A percentile compares a stretch with the other conserved stretches of the same genome.
Evolutionary conservation across 2,797 vertebrate genomes (phyloP).

Genomic region (Chromobotia macracanthus): DNA sequence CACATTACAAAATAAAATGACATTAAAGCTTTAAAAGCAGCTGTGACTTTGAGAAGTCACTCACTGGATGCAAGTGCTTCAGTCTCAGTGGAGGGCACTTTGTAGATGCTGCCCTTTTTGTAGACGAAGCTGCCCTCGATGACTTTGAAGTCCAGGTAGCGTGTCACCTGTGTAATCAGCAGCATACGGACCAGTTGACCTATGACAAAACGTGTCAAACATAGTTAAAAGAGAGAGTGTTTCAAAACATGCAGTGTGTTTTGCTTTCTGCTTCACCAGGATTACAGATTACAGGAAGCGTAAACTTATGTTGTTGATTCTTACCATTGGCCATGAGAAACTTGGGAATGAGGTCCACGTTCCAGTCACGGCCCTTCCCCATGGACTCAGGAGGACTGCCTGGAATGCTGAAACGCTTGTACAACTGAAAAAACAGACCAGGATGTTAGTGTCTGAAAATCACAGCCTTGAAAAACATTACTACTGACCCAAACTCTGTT

Average conservation of each 20-base stretch:
- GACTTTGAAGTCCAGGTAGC: conserved; percentile 98
- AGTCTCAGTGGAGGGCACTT: conserved; percentile 94
- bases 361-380: conserved; percentile 95
- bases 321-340: conserved; percentile 97
- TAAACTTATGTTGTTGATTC: conserved; percentile 17
- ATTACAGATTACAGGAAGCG: neutral
- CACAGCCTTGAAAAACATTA: neutral
- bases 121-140: conserved; percentile 96
- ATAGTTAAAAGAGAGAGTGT: neutral
- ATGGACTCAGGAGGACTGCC: conserved; percentile 89
- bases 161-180: conserved; percentile 95
- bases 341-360: conserved; percentile 96
- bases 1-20: neutral
- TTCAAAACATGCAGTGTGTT: conserved; percentile 21
- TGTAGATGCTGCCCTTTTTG: conserved; percentile 92
- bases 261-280: neutral
- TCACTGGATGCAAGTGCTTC: conserved; percentile 93
- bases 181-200: conserved; percentile 98
- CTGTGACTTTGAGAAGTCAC: conserved; percentile 60
- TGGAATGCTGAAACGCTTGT: conserved; percentile 90
- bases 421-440: conserved; percentile 78
- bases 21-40: neutral
- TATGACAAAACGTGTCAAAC: conserved; percentile 61
- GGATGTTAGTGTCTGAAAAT: neutral
- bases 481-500: neutral